These are phyloP conservation scores for Myripristis jacobus DNA, from an alignment of 2,797 vertebrate species.

Conservation along the genomic window DNA sequence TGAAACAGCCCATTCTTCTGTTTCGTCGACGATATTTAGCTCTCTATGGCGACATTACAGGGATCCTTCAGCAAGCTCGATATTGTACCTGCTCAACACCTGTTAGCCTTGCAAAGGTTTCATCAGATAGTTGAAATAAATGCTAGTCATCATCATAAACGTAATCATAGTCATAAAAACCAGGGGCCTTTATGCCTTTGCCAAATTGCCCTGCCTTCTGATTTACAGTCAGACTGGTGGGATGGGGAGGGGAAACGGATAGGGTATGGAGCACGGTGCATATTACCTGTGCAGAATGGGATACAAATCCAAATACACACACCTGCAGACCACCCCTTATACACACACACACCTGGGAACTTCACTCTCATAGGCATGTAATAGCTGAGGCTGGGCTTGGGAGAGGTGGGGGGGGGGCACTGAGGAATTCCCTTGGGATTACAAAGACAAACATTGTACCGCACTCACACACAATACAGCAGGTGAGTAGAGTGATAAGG, in stretches of 20 bases:
- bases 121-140: constrained; percentile 86
- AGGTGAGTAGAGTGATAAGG: constrained; percentile 76
- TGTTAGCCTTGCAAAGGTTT: constrained; percentile 82
- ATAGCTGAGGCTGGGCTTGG: constrained; percentile 54
- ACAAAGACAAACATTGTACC: constrained; percentile 82
- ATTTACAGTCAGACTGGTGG: constrained; percentile 77
- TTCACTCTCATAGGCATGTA: constrained; percentile 50
- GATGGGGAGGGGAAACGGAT: constrained; percentile 50
- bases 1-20: constrained; percentile 81
- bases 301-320: constrained; percentile 73
- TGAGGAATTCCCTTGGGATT: constrained; percentile 71
- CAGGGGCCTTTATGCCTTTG: constrained; percentile 76
- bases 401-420: constrained; percentile 50
- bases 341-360: constrained; percentile 75
- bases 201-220: constrained; percentile 82
- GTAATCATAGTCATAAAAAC: constrained; percentile 84
- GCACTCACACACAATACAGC: constrained; percentile 61
- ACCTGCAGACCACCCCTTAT: constrained; percentile 72
- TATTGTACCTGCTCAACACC: constrained; percentile 85
- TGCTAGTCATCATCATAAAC: constrained; percentile 85
- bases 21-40: constrained; percentile 61
- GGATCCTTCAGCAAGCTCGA: constrained; percentile 82
- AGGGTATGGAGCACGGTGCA: constrained; percentile 56
- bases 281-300: constrained; percentile 57
- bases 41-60: constrained; percentile 73